These are phyloP conservation scores for Esperia sulphurella DNA, from an alignment of 2,888 invertebrate species.

Conservation along the genomic window DNA sequence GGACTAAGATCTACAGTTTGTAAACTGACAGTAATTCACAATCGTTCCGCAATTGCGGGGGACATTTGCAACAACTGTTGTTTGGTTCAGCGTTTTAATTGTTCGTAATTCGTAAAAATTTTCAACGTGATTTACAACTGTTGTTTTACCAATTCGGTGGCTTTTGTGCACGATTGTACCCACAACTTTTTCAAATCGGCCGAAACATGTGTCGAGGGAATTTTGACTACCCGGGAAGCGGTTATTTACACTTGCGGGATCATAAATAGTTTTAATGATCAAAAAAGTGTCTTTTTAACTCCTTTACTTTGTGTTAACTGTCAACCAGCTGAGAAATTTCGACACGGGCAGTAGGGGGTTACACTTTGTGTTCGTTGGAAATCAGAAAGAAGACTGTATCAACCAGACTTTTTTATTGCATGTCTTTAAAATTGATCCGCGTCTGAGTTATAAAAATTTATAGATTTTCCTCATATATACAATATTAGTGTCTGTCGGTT, in stretches of 20 bases:
- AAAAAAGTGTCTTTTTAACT: conserved; percentile 25
- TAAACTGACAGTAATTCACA: conserved; percentile 71
- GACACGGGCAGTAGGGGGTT: too few relatives aligned
- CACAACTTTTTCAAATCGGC: conserved; percentile 9
- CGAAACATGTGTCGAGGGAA: conserved; percentile 9
- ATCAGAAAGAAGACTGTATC: too few relatives aligned
- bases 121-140: conserved; percentile 66
- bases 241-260: conserved; percentile 52
- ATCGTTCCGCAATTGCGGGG: conserved; percentile 73
- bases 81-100: conserved; percentile 76
- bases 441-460: too few relatives aligned
- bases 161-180: conserved; percentile 39
- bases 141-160: conserved; percentile 56
- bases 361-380: too few relatives aligned
- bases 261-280: conserved; percentile 44
- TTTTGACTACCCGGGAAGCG: conserved; percentile 26
- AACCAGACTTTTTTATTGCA: too few relatives aligned
- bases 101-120: conserved; percentile 76
- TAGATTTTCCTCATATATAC: too few relatives aligned
- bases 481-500: too few relatives aligned
- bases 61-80: conserved; percentile 77
- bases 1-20: conserved; percentile 75
- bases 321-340: conserved; percentile 11
- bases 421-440: too few relatives aligned
- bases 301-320: conserved; percentile 15